Conservation (phyloP, 2,113 vertebrate genomes). For the Hemibagrus wyckioides region DNA sequence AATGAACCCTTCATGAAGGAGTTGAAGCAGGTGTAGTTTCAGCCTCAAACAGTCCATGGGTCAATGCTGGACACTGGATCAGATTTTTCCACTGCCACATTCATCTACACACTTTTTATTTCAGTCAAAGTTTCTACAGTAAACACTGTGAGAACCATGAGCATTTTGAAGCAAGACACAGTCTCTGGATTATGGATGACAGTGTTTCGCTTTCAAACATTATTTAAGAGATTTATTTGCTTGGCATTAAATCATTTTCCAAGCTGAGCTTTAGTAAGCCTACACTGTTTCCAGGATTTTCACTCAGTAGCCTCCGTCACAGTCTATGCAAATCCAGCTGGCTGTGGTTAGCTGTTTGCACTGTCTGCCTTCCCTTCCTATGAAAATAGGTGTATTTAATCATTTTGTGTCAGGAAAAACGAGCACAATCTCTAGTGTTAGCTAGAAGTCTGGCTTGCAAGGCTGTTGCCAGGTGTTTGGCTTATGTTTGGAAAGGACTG, state of each 20-base stretch:
- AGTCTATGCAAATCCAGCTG: background rate
- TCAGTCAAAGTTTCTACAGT: too few species aligned
- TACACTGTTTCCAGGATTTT: background rate
- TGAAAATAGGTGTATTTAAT: background rate
- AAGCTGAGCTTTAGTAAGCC: background rate
- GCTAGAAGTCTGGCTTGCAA: background rate
- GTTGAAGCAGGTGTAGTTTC: background rate
- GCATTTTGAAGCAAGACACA: background rate
- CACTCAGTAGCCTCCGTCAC: background rate
- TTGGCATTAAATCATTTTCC: background rate
- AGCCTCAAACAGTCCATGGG: background rate
- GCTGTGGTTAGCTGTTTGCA: background rate
- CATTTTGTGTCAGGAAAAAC: background rate
- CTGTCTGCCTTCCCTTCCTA: background rate
- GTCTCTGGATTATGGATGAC: background rate
- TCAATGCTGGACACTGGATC: background rate
- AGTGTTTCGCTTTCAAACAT: background rate
- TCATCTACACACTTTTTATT: background rate
- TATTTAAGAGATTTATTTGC: background rate
- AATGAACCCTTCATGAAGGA: background rate
- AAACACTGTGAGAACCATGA: background rate
- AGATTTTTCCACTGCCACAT: background rate
- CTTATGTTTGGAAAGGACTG: background rate
- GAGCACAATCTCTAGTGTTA: background rate
- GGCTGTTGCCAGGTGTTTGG: background rate